Base-by-base conservation (phyloP, 2,888 invertebrate genomes). In the Eremobia ochroleuca region DNA sequence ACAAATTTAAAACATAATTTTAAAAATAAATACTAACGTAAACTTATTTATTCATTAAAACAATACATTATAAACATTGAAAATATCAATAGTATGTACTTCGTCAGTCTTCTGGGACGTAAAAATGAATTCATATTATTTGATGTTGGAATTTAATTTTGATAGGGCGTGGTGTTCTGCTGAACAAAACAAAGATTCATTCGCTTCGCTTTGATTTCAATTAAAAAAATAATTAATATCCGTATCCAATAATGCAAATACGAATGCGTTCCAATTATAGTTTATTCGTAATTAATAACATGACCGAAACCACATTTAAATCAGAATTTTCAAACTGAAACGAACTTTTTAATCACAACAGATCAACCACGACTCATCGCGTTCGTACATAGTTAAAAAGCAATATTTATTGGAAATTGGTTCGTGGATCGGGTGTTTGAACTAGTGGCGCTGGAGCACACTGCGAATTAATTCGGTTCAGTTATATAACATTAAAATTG, bases 401-500 rank as follows among this genome's bases (percentile, higher is more conserved):
- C 90, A 92, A 93, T 92, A 93, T 93, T 93, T 93, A 92, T 92
- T 89, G 87, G 85, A 90, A 92, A 94, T 91, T 90, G 91, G 87
- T 89, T 87, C 77, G 86, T 80, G 79, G 79, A 85, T 85, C 82
- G 87, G 82, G 86, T 92, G 90, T 94, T 93, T 94, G 92, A 91
- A 91, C 90, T 89, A 89, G 89, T 83, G 69, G 76, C 55, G 52
- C 76, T 55, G 43, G 79, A 80, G 86, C 89, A 81, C 85, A 84
- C 87, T 82, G 87, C 80, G 85, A 92, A 93, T 93, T 95, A 93
- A 93, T 93, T 91, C 90, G 88, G 91, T 92, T 91, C 91, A 88
- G 92, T 91, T 92, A 92, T 88, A 91, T 92, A 92, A 93, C 92
- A 94, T 94, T 94, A 93, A 94, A 94, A 94, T 92, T 93, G 93